Base-by-base conservation (phyloP, 2,888 invertebrate genomes). In the Sarcophaga carnaria region DNA sequence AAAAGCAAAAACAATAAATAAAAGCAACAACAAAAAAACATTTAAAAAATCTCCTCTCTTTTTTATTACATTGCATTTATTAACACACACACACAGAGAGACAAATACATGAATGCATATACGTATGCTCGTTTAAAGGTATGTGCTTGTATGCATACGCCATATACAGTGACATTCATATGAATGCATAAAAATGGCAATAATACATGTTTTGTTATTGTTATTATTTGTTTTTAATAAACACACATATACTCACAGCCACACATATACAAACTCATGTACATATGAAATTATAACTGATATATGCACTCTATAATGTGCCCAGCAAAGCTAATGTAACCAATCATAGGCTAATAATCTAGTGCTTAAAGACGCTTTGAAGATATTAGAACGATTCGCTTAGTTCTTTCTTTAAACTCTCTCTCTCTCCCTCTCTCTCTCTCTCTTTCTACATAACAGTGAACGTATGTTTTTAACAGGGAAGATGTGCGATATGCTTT, bases 161-260 rank as follows among this genome's bases (percentile, higher is more conserved):
- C 12, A 25, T 17, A 47, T 11, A 25, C 1, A 27, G 54, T 37
- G 37, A 37, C 37, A 47, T 47, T 22, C 27, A 37, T n/a, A 76
- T 14, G 27, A 12, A 64, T 54, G 59, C 45, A 60, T 45, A 47
- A 60, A 69, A 60, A 49, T 37, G 27, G 70, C 63, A 62, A 70
- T 69, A 70, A 70, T 69, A 62, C 70, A 63, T 63, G 47, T 79
- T 79, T 79, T 70, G 63, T 49, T 27, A 20, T 70, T 70, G 63
- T 70, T 79, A 70, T 63, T 54, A 70, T 63, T 79, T 70, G 27
- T 70, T 70, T 47, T 79, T 70, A 70, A 79, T 79, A 70, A 63
- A 79, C 70, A 63, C 63, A 70, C 54, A 70, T 63, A 27, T 27
- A 20, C 49, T 49, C 37, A 37, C 37, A 37, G 0, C 1, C 14